Percentiles rank a stretch among this genome's conserved stretches.
Evolutionary conservation across 2,888 invertebrate genomes (phyloP).

Genomic region (Alviniconcha strummeri): DNA sequence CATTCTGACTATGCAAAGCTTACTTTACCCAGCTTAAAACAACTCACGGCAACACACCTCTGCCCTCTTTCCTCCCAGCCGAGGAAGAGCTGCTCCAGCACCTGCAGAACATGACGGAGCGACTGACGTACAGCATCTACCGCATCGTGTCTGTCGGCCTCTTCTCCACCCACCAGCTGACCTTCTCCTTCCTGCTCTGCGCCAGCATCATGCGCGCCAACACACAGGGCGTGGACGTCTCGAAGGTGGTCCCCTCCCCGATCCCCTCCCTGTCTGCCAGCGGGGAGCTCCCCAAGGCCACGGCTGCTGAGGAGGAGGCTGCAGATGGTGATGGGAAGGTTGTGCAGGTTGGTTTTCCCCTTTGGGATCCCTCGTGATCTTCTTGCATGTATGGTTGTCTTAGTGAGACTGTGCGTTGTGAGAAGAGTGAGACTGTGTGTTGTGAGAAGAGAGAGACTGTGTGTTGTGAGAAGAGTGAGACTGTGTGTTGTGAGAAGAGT

Average conservation of each 20-base stretch:
- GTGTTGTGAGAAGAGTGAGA: too few species aligned
- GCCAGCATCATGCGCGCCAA: constrained; percentile 69
- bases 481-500: too few species aligned
- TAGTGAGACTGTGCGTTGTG: too few species aligned
- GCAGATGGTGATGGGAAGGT: too few species aligned
- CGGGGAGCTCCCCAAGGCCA: neutral
- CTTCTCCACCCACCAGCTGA: constrained; percentile 72
- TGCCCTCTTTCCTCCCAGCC: neutral
- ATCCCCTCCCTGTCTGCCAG: neutral
- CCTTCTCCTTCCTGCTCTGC: constrained; percentile 71
- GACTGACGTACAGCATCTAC: constrained; percentile 67
- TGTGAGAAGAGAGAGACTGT: too few species aligned
- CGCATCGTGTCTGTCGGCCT: constrained; percentile 70
- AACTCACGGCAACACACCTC: neutral
- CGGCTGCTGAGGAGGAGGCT: neutral
- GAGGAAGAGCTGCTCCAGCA: constrained; percentile 56
- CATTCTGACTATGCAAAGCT: too few species aligned
- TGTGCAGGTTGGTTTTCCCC: too few species aligned
- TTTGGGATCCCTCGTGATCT: too few species aligned
- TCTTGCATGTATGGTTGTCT: too few species aligned
- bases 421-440: too few species aligned
- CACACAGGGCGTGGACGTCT: neutral
- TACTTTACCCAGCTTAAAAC: too few species aligned
- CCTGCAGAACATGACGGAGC: constrained; percentile 63
- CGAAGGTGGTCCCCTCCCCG: neutral